Evolutionary conservation across 2,797 vertebrate species (phyloP), one percentile per base, ranked within the genome.

Genomic region (Gorsachius magnificus): DNA sequence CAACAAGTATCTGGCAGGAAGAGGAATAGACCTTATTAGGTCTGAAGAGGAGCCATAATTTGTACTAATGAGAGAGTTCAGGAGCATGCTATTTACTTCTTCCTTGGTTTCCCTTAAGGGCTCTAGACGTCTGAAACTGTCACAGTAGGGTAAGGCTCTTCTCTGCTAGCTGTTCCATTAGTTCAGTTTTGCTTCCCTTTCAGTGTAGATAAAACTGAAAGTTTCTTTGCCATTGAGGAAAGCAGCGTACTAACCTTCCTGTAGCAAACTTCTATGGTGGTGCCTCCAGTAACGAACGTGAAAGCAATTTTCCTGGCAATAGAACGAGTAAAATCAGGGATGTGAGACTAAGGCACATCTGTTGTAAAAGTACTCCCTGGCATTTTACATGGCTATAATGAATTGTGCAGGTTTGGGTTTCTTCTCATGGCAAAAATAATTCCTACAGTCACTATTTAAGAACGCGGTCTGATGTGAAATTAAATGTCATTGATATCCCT

Each of bases 401-500:
- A 69, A 50, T 90, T 87, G 70, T 9, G 1, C 60, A 85, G 60
- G 70, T 87, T 92, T 80, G n/a, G 53, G 64, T 74, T 93, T 87
- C 71, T 77, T 82, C 80, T 74, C 54, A 13, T 46, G 46, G 71
- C 61, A 74, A 57, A 83, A 83, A 77, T 41, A 64, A 90, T 87
- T 68, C 36, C 36, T 64, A 21, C 1, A 11, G 53, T 70, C 60
- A 31, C 74, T 76, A 81, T 88, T 88, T 91, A 90, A 82, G 74
- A 93, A 80, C 22, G 7, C 56, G 64, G 25, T 56, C 43, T 96
- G 60, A 90, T 87, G 64, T 83, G 89, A 94, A 95, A 94, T 83
- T 89, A 95, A 76, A 94, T 77, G 81, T 92, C 61, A 60, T 76
- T 0, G 0, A 26, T 80, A 64, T 87, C 48, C 60, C 64, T 94